Base-by-base conservation (phyloP, 2,113 vertebrate species). In the Aphyosemion australe region DNA sequence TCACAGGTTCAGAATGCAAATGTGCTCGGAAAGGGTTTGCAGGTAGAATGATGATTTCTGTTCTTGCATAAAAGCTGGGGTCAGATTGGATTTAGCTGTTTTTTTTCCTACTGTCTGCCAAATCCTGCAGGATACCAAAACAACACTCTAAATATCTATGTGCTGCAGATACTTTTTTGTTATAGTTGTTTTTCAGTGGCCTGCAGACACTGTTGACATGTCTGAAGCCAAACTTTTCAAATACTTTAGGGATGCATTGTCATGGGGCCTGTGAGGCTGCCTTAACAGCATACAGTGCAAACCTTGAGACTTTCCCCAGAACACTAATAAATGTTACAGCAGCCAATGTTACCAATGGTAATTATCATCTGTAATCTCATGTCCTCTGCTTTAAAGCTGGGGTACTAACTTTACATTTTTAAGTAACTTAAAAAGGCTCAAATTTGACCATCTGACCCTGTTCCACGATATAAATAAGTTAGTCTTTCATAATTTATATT, bases 191-290 rank as follows among this genome's bases (percentile, higher is more conserved):
- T 37, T 37, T 10, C 34, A 37, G 34, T 1, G 18, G 39, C 5
- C 14, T 39, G 15, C 34, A 32, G 37, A 14, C 48, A 66, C 7
- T 2, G 8, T 16, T 53, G n/a, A 58, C 21, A 47, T 58, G 20
- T 41, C 14, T 42, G 47, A 21, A 71, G 41, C 42, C 16, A 37
- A 71, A 46, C 46, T 46, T 9, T 39, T 50, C 54, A 26, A 47
- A 50, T 12, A 61, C 51, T n/a, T 64, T 41, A 58, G 34, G 20
- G n/a, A 62, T 34, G 14, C 46, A 64, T 5, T 63, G 26, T 16
- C 50, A 42, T 1, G 1, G 7, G 0, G 31, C 53, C 43, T 18
- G 13, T 20, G 20, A 55, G 43, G 26, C 34, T 15, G 14, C 42
- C 32, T 49, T 37, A 64, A 31, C 20, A 52, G n/a, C n/a, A n/a